Evolutionary conservation across 2,113 vertebrate genomes (phyloP).

Genomic region (Macquaria ambigua): DNA sequence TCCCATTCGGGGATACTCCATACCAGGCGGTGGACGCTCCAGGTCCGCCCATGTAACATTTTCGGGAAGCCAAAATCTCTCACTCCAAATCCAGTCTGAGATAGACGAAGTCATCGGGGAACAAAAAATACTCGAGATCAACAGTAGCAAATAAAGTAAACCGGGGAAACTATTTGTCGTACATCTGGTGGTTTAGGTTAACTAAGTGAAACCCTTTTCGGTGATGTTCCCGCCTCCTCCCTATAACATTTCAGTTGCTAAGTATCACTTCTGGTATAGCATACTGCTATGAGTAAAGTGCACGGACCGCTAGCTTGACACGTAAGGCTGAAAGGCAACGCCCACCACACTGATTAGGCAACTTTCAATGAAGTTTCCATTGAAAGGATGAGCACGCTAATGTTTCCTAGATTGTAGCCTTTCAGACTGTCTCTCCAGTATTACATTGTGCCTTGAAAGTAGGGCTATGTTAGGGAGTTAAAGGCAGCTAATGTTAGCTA

Average conservation of each 20-base stretch:
- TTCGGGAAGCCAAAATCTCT: constrained; percentile 81
- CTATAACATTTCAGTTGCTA: neutral
- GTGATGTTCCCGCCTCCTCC: constrained; percentile 15
- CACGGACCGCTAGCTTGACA: constrained; percentile 20
- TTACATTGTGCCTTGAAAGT: too few species aligned
- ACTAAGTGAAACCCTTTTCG: neutral
- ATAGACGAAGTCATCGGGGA: constrained; percentile 74
- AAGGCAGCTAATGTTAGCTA: neutral
- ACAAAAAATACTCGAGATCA: neutral
- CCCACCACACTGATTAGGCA: constrained; percentile 47
- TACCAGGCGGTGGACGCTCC: constrained; percentile 76
- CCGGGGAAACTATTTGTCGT: neutral
- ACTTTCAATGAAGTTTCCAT: neutral
- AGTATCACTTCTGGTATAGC: constrained; percentile 39
- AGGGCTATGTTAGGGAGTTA: neutral
- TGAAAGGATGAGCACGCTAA: neutral
- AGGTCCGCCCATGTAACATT: constrained; percentile 80
- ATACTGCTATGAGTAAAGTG: neutral
- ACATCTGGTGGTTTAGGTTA: neutral
- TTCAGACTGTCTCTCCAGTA: neutral
- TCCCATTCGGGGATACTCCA: constrained; percentile 68
- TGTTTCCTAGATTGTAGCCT: too few species aligned
- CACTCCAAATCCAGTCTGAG: constrained; percentile 80
- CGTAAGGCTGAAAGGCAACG: constrained; percentile 44
- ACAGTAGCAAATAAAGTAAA: neutral